Percentiles rank a stretch among this genome's conserved stretches.
These are phyloP conservation scores for Apodemia zela DNA, from an alignment of 2,888 invertebrate genomes.

Conservation along the genomic window DNA sequence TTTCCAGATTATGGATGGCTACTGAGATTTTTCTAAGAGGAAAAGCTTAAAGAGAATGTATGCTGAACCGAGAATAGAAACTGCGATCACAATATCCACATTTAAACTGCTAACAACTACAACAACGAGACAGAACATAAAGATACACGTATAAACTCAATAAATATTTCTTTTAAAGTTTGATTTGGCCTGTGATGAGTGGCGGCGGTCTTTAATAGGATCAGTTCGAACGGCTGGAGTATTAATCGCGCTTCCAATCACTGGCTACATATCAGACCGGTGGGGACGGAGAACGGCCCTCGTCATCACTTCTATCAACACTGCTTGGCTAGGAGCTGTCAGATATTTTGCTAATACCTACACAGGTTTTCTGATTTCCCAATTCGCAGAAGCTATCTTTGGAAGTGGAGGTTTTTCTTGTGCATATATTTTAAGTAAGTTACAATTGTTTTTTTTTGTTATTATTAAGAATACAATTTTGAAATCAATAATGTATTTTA, in stretches of 20 bases:
- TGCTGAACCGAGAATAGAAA: too few relatives aligned
- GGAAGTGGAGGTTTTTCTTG: slow-evolving; percentile 87
- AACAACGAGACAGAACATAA: too few relatives aligned
- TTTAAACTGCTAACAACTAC: too few relatives aligned
- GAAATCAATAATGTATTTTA: too few relatives aligned
- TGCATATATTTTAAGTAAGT: slow-evolving; percentile 85
- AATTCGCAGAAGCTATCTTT: slow-evolving; percentile 85
- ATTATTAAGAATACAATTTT: too few relatives aligned
- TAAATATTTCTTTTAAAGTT: slow-evolving; percentile 73
- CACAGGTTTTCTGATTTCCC: slow-evolving; percentile 84
- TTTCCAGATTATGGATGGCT: too few relatives aligned
- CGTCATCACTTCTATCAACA: slow-evolving; percentile 81
- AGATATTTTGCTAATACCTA: slow-evolving; percentile 86
- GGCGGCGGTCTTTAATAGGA: slow-evolving; percentile 87
- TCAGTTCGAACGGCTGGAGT: slow-evolving; percentile 87
- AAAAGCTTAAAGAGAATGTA: too few relatives aligned
- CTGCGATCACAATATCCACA: too few relatives aligned
- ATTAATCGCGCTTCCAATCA: slow-evolving; percentile 82
- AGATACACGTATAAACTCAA: too few relatives aligned
- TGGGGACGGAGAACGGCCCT: slow-evolving; percentile 84
- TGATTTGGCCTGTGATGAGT: slow-evolving; percentile 82
- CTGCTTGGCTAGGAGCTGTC: slow-evolving; percentile 83
- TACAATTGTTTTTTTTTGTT: background rate
- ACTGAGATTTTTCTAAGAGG: too few relatives aligned
- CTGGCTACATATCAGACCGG: slow-evolving; percentile 87